A percentile compares a stretch with the other conserved stretches of the same genome.
Evolutionary conservation across 1,140 invertebrate genomes (phyloP).

Genomic region (Scaptomyza pallida): DNA sequence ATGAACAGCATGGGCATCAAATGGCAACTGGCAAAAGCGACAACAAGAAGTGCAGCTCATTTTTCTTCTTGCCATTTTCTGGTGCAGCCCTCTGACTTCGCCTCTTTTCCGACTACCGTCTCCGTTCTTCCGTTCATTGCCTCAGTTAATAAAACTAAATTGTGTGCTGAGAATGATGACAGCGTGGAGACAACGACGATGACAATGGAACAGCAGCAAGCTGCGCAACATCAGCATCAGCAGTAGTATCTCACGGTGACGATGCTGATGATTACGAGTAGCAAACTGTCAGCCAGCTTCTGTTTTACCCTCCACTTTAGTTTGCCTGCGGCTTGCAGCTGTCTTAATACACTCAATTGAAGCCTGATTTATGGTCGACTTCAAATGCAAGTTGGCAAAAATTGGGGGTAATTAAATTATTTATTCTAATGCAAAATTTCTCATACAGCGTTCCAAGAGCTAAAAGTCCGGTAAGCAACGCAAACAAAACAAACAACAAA

Average conservation of each 20-base stretch:
- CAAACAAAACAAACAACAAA: constrained; percentile 4
- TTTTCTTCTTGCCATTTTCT: constrained; percentile 31
- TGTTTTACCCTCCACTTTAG: not conserved
- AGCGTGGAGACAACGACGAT: constrained; percentile 36
- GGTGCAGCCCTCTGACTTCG: not conserved
- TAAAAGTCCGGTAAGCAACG: not conserved
- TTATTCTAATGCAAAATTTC: constrained; percentile 27
- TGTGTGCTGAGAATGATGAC: constrained; percentile 68
- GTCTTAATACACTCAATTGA: constrained; percentile 19
- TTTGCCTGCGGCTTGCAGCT: not conserved
- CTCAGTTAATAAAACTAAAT: constrained; percentile 74
- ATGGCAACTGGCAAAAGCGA: constrained; percentile 2
- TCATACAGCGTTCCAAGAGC: not conserved
- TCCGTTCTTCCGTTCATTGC: constrained; percentile 7
- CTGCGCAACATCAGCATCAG: not conserved
- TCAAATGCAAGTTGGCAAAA: constrained; percentile 16
- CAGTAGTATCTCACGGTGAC: constrained; percentile 22
- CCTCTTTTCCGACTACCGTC: not conserved
- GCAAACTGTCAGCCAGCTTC: not conserved
- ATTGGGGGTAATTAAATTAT: constrained; percentile 54
- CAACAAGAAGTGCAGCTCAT: constrained; percentile 51
- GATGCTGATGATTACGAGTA: not conserved
- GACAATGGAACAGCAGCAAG: constrained; percentile 28
- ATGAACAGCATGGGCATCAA: constrained; percentile 17
- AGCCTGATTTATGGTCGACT: constrained; percentile 15